phyloP scores from a whole-genome alignment of 2,113 vertebrate species.

The Pithys albifrons region DNA sequence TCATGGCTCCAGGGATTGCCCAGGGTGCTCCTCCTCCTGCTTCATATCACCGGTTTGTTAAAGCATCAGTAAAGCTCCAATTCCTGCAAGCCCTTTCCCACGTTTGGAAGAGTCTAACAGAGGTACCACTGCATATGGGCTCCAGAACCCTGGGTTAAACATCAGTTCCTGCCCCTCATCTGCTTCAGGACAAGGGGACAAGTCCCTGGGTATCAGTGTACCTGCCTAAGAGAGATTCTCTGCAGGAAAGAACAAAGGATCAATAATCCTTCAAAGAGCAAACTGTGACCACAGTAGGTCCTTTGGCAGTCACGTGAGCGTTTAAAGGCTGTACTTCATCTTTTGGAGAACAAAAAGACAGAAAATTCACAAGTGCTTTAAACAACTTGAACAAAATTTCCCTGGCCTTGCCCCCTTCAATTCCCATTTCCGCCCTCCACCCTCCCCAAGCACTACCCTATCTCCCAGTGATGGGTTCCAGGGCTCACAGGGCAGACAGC shows the following conservation, averaged over 20 bases:
- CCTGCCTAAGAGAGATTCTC: not conserved
- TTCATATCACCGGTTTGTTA: not conserved
- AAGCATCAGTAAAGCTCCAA: constrained; percentile 33
- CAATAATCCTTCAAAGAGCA: not conserved
- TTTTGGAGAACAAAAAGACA: not conserved
- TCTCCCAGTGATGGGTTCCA: not conserved
- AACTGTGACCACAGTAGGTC: not conserved
- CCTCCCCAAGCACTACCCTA: not conserved
- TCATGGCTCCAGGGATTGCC: not conserved
- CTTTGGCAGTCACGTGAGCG: not conserved
- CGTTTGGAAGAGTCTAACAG: not conserved
- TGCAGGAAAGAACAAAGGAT: not conserved
- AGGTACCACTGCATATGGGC: not conserved
- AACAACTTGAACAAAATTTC: not conserved
- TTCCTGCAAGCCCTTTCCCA: not conserved
- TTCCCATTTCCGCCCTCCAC: not conserved
- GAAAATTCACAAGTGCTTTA: not conserved
- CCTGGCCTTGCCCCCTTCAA: not conserved
- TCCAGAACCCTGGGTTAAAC: not conserved
- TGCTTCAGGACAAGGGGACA: not conserved
- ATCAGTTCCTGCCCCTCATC: not conserved
- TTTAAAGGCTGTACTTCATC: not conserved
- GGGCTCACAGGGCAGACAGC: not conserved
- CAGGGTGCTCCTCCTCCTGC: not conserved
- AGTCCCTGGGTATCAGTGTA: not conserved